phyloP scores from a whole-genome alignment of 1,140 invertebrate species.

The Bilobella aurantiaca region DNA sequence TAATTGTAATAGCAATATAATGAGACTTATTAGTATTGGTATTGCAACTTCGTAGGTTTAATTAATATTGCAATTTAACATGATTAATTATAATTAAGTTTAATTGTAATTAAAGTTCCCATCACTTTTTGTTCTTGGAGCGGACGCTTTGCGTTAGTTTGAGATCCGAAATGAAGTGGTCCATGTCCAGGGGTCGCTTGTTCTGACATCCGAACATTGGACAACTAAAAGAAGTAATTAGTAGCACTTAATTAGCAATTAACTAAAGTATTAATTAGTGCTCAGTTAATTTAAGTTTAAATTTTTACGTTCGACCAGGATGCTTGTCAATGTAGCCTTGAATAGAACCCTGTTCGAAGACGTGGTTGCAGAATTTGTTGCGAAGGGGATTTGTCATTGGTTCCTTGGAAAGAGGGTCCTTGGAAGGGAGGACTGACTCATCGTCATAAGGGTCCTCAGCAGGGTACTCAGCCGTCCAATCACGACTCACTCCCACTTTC shows the following conservation, averaged over 20 bases:
- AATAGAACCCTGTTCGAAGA: slow-evolving; percentile 23
- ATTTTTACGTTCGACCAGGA: slow-evolving; percentile 14
- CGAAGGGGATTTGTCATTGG: slow-evolving; percentile 15
- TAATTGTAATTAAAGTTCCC: too few species aligned
- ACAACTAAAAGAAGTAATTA: slow-evolving; percentile 23
- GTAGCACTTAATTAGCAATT: background rate
- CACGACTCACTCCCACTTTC: too few species aligned
- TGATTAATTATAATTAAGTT: too few species aligned
- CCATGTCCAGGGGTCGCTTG: background rate
- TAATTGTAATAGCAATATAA: too few species aligned
- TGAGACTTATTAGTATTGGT: too few species aligned
- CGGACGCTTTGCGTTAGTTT: slow-evolving; percentile 20
- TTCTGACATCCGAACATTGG: slow-evolving; percentile 23
- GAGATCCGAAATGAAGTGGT: slow-evolving; percentile 16
- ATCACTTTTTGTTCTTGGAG: too few species aligned
- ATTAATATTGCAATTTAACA: too few species aligned
- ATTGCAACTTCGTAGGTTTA: too few species aligned
- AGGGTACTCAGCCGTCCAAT: too few species aligned
- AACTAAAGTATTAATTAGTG: background rate
- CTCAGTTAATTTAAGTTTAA: too few species aligned
- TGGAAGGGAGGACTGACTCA: slow-evolving; percentile 15
- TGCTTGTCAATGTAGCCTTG: slow-evolving; percentile 11
- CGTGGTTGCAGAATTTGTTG: slow-evolving; percentile 28
- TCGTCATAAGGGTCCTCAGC: slow-evolving; percentile 16
- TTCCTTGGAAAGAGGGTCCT: slow-evolving; percentile 24